Conservation (phyloP, 2,113 vertebrate species). For the Odontesthes bonariensis region DNA sequence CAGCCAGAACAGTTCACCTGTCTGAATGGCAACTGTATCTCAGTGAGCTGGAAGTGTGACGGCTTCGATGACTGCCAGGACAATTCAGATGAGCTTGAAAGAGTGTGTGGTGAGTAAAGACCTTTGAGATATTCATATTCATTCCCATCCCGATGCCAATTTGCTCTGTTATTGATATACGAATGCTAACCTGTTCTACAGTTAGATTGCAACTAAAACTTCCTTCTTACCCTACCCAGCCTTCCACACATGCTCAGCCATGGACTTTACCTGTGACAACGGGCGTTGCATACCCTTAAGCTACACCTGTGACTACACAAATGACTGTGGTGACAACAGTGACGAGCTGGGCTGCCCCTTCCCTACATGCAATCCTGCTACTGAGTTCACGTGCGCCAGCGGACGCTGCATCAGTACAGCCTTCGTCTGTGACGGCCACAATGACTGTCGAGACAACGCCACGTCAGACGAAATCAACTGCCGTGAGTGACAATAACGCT, state of each 20-base stretch:
- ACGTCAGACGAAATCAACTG: conserved; percentile 94
- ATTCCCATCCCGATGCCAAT: neutral
- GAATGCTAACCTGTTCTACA: neutral
- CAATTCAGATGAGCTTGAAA: conserved; percentile 90
- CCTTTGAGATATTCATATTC: neutral
- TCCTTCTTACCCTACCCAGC: conserved; percentile 74
- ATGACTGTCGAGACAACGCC: conserved; percentile 90
- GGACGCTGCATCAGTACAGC: conserved; percentile 88
- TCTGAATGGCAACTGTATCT: conserved; percentile 88
- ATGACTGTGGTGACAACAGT: conserved; percentile 94
- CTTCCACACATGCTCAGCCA: conserved; percentile 90
- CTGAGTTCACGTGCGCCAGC: conserved; percentile 89
- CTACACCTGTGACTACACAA: conserved; percentile 89
- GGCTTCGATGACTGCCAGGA: conserved; percentile 88
- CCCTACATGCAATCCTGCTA: conserved; percentile 86
- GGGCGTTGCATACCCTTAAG: conserved; percentile 86
- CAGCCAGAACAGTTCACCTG: conserved; percentile 88
- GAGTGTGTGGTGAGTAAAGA: conserved; percentile 89
- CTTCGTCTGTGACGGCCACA: conserved; percentile 89
- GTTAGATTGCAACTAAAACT: neutral
- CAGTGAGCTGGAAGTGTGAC: conserved; percentile 86
- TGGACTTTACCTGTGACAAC: conserved; percentile 90
- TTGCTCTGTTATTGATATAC: neutral
- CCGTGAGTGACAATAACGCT: conserved; percentile 82
- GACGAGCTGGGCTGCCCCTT: conserved; percentile 91